Conservation (phyloP, 2,888 invertebrate genomes). For the Aleiodes leptofemur region DNA sequence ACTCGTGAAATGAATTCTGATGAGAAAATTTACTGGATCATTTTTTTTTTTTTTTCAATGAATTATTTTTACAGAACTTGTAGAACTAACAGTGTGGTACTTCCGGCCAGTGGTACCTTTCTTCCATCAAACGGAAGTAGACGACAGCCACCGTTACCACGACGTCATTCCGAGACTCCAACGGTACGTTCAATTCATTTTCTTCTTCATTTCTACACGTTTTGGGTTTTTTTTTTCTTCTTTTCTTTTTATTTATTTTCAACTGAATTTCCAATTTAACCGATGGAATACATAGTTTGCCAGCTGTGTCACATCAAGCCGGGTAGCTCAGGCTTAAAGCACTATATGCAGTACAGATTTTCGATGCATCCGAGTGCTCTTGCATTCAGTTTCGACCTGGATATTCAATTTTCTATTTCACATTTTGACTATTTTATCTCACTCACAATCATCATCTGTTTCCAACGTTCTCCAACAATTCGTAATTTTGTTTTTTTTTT, state of each 20-base stretch:
- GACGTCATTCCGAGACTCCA: conserved; percentile 70
- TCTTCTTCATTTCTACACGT: not conserved
- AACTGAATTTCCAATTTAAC: no score
- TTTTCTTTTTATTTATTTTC: not conserved
- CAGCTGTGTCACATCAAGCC: conserved; percentile 25
- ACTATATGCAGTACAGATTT: not conserved
- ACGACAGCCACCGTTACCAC: conserved; percentile 68
- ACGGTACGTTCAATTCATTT: conserved; percentile 61
- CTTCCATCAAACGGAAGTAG: conserved; percentile 64
- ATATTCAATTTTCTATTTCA: not conserved
- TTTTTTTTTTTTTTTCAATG: not conserved
- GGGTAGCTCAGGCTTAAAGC: not conserved
- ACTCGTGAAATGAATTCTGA: not conserved
- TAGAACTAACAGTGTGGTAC: conserved; percentile 70
- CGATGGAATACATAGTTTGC: not conserved
- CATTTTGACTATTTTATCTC: not conserved
- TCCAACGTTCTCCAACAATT: no score
- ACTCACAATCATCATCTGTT: no score
- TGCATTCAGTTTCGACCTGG: not conserved
- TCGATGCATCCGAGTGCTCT: not conserved
- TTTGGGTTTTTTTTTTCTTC: not conserved
- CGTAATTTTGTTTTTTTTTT: no score
- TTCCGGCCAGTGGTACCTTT: conserved; percentile 67
- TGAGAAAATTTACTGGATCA: no score
- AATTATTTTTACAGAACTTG: conserved; percentile 62